Base-by-base conservation (phyloP, 2,888 invertebrate species). In the Noctua fimbriata region DNA sequence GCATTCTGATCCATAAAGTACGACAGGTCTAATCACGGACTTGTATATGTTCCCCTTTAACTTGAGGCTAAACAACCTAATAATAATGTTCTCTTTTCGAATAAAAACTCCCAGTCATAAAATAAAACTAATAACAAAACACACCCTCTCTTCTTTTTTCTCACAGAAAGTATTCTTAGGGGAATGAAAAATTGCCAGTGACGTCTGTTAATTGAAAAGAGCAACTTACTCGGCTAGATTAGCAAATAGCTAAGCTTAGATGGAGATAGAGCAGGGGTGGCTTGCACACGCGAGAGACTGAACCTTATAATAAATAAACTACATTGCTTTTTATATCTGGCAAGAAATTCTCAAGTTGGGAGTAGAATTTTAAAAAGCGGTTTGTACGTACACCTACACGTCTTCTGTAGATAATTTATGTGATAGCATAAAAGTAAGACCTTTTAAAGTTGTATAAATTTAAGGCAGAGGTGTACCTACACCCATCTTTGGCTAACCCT, bases 131-230 rank as follows among this genome's bases (percentile, higher is more conserved):
- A 63, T 9, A 47, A 78, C 67, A 65, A 74, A 83, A 65, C 41
- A 49, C 10, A 66, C 24, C 74, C 47, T 81, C 86, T 90, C 91
- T 90, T 87, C 81, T 84, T 87, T 88, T 91, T 88, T 84, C 82
- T 86, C 84, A 80, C 81, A 78, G 78, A 84, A 88, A 81, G 76
- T 77, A 81, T 80, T 86, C 77, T 44, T 67, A 81, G 81, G 74
- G 80, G 79, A 81, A 90, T 91, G 92, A 92, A 93, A 93, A 91
- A 93, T 93, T 91, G 91, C 84, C 85, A 41, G 90, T 88, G 93
- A 91, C 92, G 87, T 89, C 89, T 92, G 92, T 91, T 93, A 94
- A 94, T 93, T 93, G 92, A 90, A 93, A 91, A 90, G 90, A 91
- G 90, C 92, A 92, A 91, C 87, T 91, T 88, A 89, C 91, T 92